Evolutionary conservation across 2,113 vertebrate genomes (phyloP), one percentile per base, ranked within the genome.

Genomic region (Anoura caudifer): DNA sequence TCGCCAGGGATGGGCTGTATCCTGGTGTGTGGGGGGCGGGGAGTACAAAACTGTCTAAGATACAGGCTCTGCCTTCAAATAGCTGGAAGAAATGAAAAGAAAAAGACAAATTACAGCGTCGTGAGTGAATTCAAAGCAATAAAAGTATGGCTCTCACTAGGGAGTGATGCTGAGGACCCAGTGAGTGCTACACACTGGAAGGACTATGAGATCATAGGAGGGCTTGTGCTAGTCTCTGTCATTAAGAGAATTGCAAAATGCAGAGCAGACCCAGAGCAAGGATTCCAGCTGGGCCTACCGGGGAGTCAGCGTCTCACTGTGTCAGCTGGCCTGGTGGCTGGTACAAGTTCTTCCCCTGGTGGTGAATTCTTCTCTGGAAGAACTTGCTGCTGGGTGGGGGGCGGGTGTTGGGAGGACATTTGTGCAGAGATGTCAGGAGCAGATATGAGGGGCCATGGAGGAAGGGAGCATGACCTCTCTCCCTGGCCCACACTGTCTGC

Each of bases 161-260:
- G 86, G 67, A 45, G 20, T 1, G 76, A 38, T 54, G 54, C 41
- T 54, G 36, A 43, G 70, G 63, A 22, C 76, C 73, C 61, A 41
- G 87, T 9, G 91, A 56, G 69, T 16, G 77, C 56, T 41, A 20
- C 54, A 12, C 41, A 8, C 76, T 4, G 28, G 52, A 65, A 86
- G 54, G 67, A 43, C 41, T 33, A 3, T 91, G 95, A 96, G 88
- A 26, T 91, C 96, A 89, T 10, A 73, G 87, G 59, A 54, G 9
- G 14, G 8, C 65, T 43, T 50, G 59, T 69, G 73, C 88, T 91
- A 77, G 67, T 36, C n/a, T 87, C 54, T 33, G 36, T 76, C 80
- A 59, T 43, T 31, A 17, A 75, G 86, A 75, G 50, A 75, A 77
- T 2, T 7, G 16, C 47, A 75, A 91, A 93, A 43, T 12, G 31